phyloP scores from a whole-genome alignment of 1,140 invertebrate genomes.

The Steinernema khuongi region DNA sequence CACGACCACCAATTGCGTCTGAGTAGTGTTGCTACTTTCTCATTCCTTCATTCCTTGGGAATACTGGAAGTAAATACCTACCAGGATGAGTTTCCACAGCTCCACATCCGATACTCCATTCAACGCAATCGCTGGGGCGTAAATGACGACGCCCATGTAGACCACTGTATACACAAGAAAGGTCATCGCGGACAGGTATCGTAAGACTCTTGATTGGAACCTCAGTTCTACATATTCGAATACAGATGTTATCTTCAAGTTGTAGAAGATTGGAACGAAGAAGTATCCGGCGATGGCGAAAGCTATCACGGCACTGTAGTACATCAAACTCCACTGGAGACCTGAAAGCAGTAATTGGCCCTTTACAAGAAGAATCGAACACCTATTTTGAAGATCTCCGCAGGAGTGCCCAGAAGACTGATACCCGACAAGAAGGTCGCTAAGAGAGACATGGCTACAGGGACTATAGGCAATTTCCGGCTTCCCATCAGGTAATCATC shows the following conservation, averaged over 20 bases:
- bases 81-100: background rate
- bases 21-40: too few species aligned
- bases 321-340: background rate
- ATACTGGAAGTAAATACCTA: too few species aligned
- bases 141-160: conserved; percentile 10
- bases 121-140: conserved; percentile 34
- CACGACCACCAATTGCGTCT: too few species aligned
- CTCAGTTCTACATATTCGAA: background rate
- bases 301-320: background rate
- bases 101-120: conserved; percentile 38
- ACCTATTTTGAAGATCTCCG: conserved; percentile 28
- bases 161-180: background rate
- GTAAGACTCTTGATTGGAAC: background rate
- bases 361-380: background rate
- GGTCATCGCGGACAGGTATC: background rate
- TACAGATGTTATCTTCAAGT: background rate
- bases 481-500: conserved; percentile 42
- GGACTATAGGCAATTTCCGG: conserved; percentile 40
- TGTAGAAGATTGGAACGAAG: background rate
- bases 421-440: conserved; percentile 51
- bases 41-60: too few species aligned
- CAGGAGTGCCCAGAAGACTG: conserved; percentile 42
- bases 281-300: background rate
- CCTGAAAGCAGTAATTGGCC: background rate
- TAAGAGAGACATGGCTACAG: conserved; percentile 44